These are phyloP conservation scores for Achatina immaculata DNA, from an alignment of 1,140 invertebrate species.

Conservation along the genomic window DNA sequence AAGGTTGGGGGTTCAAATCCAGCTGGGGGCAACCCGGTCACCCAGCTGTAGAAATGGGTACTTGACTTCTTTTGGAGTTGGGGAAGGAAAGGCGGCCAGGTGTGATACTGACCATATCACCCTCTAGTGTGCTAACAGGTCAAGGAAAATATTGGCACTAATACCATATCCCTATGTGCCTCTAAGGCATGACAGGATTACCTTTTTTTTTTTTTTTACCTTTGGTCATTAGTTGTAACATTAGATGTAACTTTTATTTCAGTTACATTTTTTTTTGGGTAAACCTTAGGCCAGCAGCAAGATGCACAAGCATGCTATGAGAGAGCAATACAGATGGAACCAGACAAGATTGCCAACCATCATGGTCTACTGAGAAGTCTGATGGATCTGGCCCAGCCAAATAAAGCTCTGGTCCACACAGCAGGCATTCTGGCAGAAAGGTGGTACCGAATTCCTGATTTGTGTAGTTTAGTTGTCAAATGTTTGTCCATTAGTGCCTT, in stretches of 20 bases:
- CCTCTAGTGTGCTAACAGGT: too few species aligned
- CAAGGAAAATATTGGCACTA: too few species aligned
- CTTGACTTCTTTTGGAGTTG: too few species aligned
- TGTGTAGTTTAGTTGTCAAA: background rate
- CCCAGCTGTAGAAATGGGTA: too few species aligned
- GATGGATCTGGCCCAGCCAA: slow-evolving; percentile 73
- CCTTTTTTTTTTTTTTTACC: too few species aligned
- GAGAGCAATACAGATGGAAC: slow-evolving; percentile 69
- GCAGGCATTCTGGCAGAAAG: slow-evolving; percentile 70
- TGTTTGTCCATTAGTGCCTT: too few species aligned
- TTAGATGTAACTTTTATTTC: background rate
- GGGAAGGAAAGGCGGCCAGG: too few species aligned
- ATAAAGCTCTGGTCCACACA: slow-evolving; percentile 71
- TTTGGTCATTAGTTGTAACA: background rate
- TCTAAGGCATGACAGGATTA: too few species aligned
- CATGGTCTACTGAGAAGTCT: slow-evolving; percentile 73
- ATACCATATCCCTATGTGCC: too few species aligned
- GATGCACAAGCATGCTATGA: slow-evolving; percentile 76
- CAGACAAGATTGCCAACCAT: slow-evolving; percentile 68
- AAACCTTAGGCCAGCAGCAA: slow-evolving; percentile 68
- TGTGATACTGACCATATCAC: too few species aligned
- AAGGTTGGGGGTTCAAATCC: too few species aligned
- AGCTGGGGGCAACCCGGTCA: too few species aligned
- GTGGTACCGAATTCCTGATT: slow-evolving; percentile 47
- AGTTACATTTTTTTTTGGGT: background rate